Conservation (phyloP, 2,888 invertebrate species). For the Agrilus cyanescens region DNA sequence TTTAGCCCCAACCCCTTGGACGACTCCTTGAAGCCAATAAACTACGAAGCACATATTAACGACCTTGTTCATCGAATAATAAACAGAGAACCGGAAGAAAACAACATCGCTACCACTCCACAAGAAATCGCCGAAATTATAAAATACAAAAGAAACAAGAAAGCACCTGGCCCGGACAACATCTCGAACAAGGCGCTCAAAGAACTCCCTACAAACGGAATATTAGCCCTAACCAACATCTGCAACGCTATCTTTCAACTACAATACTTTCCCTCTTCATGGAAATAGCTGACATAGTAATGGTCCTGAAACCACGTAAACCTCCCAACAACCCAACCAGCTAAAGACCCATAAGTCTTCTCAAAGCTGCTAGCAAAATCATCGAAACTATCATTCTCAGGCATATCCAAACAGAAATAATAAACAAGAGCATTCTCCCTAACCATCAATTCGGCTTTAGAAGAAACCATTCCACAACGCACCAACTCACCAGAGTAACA, state of each 20-base stretch:
- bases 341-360: conserved; percentile 18
- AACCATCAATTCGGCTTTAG: too few species aligned
- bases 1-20: too few species aligned
- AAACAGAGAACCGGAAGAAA: too few species aligned
- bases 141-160: too few species aligned
- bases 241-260: conserved; percentile 1
- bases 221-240: conserved; percentile 5
- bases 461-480: too few species aligned
- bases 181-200: too few species aligned
- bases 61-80: too few species aligned
- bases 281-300: conserved; percentile 15
- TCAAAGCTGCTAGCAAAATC: conserved; percentile 14
- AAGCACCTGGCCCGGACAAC: too few species aligned
- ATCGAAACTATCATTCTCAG: conserved; percentile 12
- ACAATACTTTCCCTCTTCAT: conserved; percentile 12
- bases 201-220: conserved; percentile 1
- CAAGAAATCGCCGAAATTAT: not conserved
- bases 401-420: conserved; percentile 3
- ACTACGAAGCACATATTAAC: too few species aligned
- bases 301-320: conserved; percentile 17
- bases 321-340: conserved; percentile 7
- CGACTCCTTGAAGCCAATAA: too few species aligned
- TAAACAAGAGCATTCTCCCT: too few species aligned
- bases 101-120: not conserved
- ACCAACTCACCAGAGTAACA: too few species aligned